A percentile compares a stretch with the other conserved stretches of the same genome.
Evolutionary conservation across 1,140 invertebrate genomes (phyloP).

Genomic region (Scaptomyza pallida): DNA sequence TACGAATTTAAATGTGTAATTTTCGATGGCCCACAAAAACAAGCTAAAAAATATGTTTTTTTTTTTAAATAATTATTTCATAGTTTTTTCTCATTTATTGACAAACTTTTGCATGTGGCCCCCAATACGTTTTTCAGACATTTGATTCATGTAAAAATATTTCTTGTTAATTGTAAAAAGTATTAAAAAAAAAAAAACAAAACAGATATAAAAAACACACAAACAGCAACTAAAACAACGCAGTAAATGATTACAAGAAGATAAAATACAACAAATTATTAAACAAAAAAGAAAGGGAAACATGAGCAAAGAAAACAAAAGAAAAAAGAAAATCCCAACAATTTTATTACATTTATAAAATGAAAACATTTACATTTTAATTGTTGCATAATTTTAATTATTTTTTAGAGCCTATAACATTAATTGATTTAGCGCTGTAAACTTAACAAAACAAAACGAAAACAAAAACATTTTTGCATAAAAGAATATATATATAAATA

Average conservation of each 20-base stretch:
- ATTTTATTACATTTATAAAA: slow-evolving; percentile 83
- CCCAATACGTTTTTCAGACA: slow-evolving; percentile 27
- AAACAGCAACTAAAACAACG: slow-evolving; percentile 27
- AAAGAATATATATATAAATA: slow-evolving; percentile 26
- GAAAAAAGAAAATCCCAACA: slow-evolving; percentile 73
- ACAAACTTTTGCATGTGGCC: slow-evolving; percentile 18
- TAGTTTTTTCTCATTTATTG: slow-evolving; percentile 29
- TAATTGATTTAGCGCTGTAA: slow-evolving; percentile 62
- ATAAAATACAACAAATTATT: slow-evolving; percentile 18
- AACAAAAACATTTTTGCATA: no score
- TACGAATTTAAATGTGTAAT: slow-evolving; percentile 79
- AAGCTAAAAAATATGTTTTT: slow-evolving; percentile 1
- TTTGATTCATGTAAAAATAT: slow-evolving; percentile 55
- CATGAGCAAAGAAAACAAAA: slow-evolving; percentile 66
- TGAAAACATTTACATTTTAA: slow-evolving; percentile 82
- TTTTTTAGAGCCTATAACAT: slow-evolving; percentile 72
- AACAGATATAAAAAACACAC: slow-evolving; percentile 29
- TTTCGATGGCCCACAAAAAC: slow-evolving; percentile 49
- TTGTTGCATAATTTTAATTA: slow-evolving; percentile 83
- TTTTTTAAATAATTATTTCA: no score
- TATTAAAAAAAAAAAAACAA: slow-evolving; percentile 62
- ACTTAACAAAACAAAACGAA: slow-evolving; percentile 48
- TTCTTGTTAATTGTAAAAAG: slow-evolving; percentile 73
- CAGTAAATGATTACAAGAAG: slow-evolving; percentile 41
- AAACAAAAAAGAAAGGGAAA: slow-evolving; percentile 38